phyloP scores from a whole-genome alignment of 2,797 vertebrate species.

The Mormyrus hasselquistii region DNA sequence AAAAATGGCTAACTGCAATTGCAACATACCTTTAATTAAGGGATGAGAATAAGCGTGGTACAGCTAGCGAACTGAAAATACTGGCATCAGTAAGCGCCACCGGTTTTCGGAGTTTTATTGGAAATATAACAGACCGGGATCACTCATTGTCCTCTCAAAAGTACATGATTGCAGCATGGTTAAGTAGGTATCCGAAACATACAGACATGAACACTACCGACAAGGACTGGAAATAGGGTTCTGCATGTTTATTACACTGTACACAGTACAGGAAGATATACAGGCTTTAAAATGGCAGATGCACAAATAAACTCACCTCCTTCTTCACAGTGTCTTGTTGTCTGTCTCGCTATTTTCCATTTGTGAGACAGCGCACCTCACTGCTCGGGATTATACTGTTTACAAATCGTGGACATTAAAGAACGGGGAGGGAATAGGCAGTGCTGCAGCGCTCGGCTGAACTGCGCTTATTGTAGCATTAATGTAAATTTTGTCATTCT shows the following conservation, averaged over 20 bases:
- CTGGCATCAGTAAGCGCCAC: background rate
- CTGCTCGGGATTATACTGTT: conserved; percentile 43
- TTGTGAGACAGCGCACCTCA: conserved; percentile 42
- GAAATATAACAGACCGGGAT: background rate
- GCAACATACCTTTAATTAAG: background rate
- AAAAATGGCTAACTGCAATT: background rate
- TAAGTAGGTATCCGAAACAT: background rate
- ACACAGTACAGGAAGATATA: background rate
- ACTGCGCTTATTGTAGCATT: background rate
- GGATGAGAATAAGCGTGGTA: background rate
- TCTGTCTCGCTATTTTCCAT: conserved; percentile 47
- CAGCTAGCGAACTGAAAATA: background rate
- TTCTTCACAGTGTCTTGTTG: conserved; percentile 38
- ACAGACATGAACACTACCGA: background rate
- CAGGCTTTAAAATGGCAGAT: background rate
- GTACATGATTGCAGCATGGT: background rate
- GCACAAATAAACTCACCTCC: conserved; percentile 44
- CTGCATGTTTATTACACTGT: background rate
- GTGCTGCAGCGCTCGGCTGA: background rate
- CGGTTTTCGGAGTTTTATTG: background rate
- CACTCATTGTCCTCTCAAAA: background rate
- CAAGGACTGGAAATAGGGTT: background rate
- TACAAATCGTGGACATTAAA: conserved; percentile 44
- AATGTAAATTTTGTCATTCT: background rate
- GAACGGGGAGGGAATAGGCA: conserved; percentile 31